Percentiles rank a stretch among this genome's conserved stretches.
Conservation (phyloP, 2,113 vertebrate genomes). For the Indri indri region DNA sequence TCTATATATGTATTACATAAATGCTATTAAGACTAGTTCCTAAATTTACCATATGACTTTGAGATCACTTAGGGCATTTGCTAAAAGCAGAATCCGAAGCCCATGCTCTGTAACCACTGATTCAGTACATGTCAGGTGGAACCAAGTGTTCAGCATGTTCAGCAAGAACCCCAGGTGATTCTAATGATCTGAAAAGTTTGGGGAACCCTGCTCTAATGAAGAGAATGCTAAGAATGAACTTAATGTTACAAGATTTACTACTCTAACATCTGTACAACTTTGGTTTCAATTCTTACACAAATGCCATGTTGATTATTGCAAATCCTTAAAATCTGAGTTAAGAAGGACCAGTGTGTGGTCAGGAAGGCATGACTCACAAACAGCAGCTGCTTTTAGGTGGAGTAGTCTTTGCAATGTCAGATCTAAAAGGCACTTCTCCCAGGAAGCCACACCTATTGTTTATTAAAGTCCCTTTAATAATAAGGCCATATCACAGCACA, state of each 20-base stretch:
- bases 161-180: neutral
- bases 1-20: neutral
- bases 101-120: neutral
- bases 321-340: neutral
- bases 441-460: constrained; percentile 45
- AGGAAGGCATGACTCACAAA: constrained; percentile 37
- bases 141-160: neutral
- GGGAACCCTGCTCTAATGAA: neutral
- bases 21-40: neutral
- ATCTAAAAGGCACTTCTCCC: constrained; percentile 3
- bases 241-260: neutral
- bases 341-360: neutral
- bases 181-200: neutral
- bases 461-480: constrained; percentile 25
- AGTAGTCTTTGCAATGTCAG: neutral
- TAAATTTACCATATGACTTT: neutral
- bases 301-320: neutral
- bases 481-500: neutral
- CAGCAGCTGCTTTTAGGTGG: neutral
- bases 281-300: neutral
- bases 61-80: neutral
- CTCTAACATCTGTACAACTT: neutral
- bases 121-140: neutral
- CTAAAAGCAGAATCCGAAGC: neutral
- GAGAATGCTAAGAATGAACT: neutral